phyloP scores from a whole-genome alignment of 2,113 vertebrate genomes.

The Chitala chitala region DNA sequence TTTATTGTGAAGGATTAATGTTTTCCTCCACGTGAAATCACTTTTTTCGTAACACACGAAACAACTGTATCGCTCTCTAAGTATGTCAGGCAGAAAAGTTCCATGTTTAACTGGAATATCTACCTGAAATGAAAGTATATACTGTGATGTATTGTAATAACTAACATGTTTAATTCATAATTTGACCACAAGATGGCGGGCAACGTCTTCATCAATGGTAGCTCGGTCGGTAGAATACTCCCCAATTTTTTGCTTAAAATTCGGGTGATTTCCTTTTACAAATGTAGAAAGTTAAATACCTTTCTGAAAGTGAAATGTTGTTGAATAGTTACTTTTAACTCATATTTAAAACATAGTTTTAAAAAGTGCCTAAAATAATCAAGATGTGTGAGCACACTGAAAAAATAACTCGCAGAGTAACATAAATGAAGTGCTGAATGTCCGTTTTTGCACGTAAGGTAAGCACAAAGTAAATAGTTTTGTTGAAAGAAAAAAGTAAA shows the following conservation, averaged over 20 bases:
- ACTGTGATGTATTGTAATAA: neutral
- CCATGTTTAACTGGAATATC: constrained; percentile 11
- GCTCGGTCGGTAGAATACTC: neutral
- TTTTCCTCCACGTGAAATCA: too few species aligned
- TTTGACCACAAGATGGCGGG: constrained; percentile 17
- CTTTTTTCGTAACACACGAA: too few species aligned
- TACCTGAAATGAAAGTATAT: neutral
- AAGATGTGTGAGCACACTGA: too few species aligned
- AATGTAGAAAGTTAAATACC: neutral
- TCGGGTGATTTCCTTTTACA: neutral
- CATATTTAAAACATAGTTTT: too few species aligned
- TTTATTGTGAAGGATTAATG: constrained; percentile 12
- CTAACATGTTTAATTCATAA: neutral
- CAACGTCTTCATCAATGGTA: constrained; percentile 11
- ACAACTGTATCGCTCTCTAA: too few species aligned
- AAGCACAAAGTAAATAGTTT: too few species aligned
- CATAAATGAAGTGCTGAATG: too few species aligned
- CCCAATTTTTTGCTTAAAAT: neutral
- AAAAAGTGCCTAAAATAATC: too few species aligned
- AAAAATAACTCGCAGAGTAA: too few species aligned
- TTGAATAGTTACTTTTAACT: too few species aligned
- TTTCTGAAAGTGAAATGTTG: neutral
- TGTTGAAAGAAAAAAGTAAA: too few species aligned
- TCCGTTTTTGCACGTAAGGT: too few species aligned
- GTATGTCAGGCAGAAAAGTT: constrained; percentile 32